These are phyloP conservation scores for Amblyjoppa proteus DNA, from an alignment of 2,888 invertebrate species.

Conservation along the genomic window DNA sequence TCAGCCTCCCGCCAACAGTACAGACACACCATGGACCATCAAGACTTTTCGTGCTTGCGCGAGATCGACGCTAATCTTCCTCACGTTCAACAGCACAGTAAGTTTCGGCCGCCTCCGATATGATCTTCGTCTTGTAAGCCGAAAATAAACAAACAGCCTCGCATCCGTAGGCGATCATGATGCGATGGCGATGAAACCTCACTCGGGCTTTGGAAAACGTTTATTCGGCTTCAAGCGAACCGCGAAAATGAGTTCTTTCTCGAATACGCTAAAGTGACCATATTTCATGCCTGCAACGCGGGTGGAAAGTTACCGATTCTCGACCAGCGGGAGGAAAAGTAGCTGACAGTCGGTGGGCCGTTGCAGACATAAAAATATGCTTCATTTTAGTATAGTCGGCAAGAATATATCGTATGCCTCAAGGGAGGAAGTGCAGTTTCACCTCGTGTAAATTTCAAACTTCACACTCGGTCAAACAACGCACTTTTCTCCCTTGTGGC, in stretches of 20 bases:
- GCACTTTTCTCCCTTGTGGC: too few species aligned
- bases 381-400: too few species aligned
- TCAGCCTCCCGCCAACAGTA: constrained; percentile 71
- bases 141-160: constrained; percentile 6
- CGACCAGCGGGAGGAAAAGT: too few species aligned
- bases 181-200: constrained; percentile 16
- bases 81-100: constrained; percentile 69
- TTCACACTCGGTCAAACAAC: too few species aligned
- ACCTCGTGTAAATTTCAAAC: too few species aligned
- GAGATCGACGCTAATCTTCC: constrained; percentile 77
- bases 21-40: constrained; percentile 79
- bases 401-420: too few species aligned
- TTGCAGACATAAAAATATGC: too few species aligned
- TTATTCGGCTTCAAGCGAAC: constrained; percentile 30
- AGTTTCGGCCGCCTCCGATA: constrained; percentile 53
- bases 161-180: neutral
- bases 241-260: neutral
- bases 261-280: too few species aligned
- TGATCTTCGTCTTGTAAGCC: constrained; percentile 13
- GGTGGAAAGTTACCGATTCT: too few species aligned
- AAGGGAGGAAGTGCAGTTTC: too few species aligned
- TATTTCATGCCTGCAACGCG: too few species aligned
- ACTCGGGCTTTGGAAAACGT: neutral
- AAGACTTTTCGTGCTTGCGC: constrained; percentile 75
- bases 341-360: too few species aligned